Evolutionary conservation across 2,113 vertebrate species (phyloP).

Genomic region (Ariopsis seemanni): DNA sequence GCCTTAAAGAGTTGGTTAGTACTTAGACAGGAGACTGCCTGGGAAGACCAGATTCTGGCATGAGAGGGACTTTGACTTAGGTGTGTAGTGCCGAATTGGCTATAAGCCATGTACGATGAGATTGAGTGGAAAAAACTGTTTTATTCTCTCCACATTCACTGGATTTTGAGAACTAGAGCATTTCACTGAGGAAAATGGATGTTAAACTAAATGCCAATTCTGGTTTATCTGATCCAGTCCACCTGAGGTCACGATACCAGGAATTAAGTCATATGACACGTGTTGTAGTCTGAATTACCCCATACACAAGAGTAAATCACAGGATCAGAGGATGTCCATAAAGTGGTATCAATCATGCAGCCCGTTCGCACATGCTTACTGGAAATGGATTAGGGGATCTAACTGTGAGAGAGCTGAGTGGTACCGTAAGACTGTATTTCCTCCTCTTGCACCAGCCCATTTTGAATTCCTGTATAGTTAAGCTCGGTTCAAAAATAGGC

Average conservation of each 20-base stretch:
- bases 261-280: constrained; percentile 10
- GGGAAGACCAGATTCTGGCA: too few species aligned
- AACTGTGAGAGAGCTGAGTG: constrained; percentile 13
- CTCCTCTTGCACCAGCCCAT: background rate
- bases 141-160: too few species aligned
- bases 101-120: too few species aligned
- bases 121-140: too few species aligned
- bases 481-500: too few species aligned
- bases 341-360: constrained; percentile 27
- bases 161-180: too few species aligned
- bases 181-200: constrained; percentile 14
- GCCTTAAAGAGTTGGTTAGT: too few species aligned
- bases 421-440: background rate
- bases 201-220: constrained; percentile 17
- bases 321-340: constrained; percentile 15
- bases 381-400: constrained; percentile 32
- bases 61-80: too few species aligned
- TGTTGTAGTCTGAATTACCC: constrained; percentile 1
- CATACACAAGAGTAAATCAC: constrained; percentile 64
- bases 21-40: too few species aligned
- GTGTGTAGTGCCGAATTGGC: too few species aligned
- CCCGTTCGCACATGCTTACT: constrained; percentile 17
- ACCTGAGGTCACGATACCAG: constrained; percentile 7
- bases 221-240: constrained; percentile 22
- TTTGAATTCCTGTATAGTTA: constrained; percentile 1